Evolutionary conservation across 2,888 invertebrate species (phyloP).

Genomic region (Meghimatium bilineatum): DNA sequence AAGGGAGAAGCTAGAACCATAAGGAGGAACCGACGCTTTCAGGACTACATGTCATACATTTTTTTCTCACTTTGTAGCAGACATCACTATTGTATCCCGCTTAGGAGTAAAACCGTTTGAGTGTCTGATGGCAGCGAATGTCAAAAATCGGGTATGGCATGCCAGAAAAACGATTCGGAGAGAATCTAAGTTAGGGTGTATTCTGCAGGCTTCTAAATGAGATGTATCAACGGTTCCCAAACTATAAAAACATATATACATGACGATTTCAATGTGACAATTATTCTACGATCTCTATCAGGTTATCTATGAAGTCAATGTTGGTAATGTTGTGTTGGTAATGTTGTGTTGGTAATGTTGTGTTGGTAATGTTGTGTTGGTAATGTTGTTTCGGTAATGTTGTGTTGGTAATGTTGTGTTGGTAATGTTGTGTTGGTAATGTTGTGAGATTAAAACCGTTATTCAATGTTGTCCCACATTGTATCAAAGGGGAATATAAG

Average conservation of each 20-base stretch:
- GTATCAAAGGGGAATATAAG: too few species aligned
- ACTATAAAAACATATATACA: neutral
- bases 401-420: too few species aligned
- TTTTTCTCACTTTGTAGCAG: neutral
- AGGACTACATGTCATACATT: slow-evolving; percentile 2
- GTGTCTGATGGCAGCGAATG: slow-evolving; percentile 9
- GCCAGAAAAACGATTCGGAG: neutral
- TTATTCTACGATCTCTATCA: too few species aligned
- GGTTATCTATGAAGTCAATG: too few species aligned
- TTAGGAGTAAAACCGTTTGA: slow-evolving; percentile 22
- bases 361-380: too few species aligned
- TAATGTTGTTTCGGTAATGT: too few species aligned
- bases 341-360: too few species aligned
- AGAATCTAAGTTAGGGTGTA: slow-evolving; percentile 8
- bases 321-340: too few species aligned
- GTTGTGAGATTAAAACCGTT: too few species aligned
- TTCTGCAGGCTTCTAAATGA: neutral
- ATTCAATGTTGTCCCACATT: too few species aligned
- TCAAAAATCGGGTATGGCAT: slow-evolving; percentile 21
- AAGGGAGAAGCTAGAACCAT: neutral
- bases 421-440: too few species aligned
- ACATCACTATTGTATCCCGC: slow-evolving; percentile 12
- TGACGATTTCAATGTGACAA: too few species aligned
- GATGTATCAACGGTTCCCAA: neutral
- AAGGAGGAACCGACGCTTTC: neutral